A percentile compares a stretch with the other conserved stretches of the same genome.
Evolutionary conservation across 2,888 invertebrate species (phyloP).

Genomic region (Stenotaenia linearis): DNA sequence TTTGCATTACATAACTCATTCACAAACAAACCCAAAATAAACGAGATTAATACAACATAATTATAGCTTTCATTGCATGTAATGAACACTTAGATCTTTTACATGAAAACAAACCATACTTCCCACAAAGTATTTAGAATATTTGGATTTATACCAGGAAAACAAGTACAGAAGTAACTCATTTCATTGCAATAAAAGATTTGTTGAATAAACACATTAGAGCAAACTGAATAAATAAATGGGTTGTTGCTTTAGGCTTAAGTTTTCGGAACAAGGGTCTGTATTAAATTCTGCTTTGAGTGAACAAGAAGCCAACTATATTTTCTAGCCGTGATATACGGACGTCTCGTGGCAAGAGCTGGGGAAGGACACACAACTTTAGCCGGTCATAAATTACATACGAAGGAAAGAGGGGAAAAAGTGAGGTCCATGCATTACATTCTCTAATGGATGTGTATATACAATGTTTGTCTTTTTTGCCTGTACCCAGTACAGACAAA

Average conservation of each 20-base stretch:
- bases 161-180: not conserved
- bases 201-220: not conserved
- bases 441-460: not conserved
- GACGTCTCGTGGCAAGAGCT: not conserved
- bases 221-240: not conserved
- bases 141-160: too few relatives aligned
- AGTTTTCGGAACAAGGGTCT: not conserved
- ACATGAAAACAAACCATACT: too few relatives aligned
- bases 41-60: too few relatives aligned
- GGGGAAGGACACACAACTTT: slow-evolving; percentile 4
- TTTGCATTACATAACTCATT: too few relatives aligned
- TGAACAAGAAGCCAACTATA: not conserved
- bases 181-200: not conserved
- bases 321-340: not conserved
- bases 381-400: not conserved
- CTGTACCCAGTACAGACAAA: too few relatives aligned
- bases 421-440: slow-evolving; percentile 1
- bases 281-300: not conserved
- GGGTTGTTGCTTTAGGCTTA: not conserved
- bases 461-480: not conserved
- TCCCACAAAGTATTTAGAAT: too few relatives aligned
- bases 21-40: too few relatives aligned
- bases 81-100: too few relatives aligned
- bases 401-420: not conserved
- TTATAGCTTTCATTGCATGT: too few relatives aligned